A percentile compares a stretch with the other conserved stretches of the same genome.
These are phyloP conservation scores for Vespertilio murinus DNA, from an alignment of 2,797 vertebrate genomes.

Conservation along the genomic window DNA sequence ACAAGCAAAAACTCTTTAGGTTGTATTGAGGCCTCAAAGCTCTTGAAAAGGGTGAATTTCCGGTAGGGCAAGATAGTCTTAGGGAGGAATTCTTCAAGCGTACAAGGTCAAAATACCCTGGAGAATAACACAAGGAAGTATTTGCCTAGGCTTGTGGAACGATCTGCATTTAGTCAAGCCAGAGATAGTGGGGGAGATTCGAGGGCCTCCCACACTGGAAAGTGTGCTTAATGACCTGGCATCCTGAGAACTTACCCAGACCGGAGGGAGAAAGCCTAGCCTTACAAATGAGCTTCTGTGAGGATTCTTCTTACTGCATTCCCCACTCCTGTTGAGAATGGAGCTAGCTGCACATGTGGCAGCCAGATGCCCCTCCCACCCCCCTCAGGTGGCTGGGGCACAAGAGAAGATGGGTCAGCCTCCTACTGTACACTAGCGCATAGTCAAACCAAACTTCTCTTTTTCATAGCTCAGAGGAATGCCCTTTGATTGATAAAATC, in stretches of 20 bases:
- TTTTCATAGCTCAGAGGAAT: constrained; percentile 9
- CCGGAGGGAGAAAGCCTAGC: neutral
- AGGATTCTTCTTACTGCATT: neutral
- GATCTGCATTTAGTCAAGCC: constrained; percentile 51
- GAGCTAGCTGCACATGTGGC: neutral
- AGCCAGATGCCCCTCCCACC: constrained; percentile 9
- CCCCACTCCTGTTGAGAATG: neutral
- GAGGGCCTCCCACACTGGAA: constrained; percentile 72
- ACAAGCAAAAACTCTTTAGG: neutral
- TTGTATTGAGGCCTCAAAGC: constrained; percentile 10
- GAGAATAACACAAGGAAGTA: constrained; percentile 50
- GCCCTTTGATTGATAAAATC: neutral
- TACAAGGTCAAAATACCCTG: constrained; percentile 52
- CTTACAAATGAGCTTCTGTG: constrained; percentile 47
- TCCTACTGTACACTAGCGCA: neutral
- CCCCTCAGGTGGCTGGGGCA: neutral
- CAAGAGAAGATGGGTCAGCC: neutral
- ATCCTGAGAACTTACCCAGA: constrained; percentile 54
- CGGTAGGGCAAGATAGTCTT: neutral
- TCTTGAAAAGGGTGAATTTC: constrained; percentile 39
- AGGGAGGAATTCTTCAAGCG: constrained; percentile 56
- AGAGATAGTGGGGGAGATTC: constrained; percentile 20
- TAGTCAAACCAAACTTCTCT: neutral
- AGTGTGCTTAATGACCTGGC: constrained; percentile 58
- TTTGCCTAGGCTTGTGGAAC: constrained; percentile 65